Evolutionary conservation across 2,888 invertebrate species (phyloP).

Genomic region (Sepiola atlantica): DNA sequence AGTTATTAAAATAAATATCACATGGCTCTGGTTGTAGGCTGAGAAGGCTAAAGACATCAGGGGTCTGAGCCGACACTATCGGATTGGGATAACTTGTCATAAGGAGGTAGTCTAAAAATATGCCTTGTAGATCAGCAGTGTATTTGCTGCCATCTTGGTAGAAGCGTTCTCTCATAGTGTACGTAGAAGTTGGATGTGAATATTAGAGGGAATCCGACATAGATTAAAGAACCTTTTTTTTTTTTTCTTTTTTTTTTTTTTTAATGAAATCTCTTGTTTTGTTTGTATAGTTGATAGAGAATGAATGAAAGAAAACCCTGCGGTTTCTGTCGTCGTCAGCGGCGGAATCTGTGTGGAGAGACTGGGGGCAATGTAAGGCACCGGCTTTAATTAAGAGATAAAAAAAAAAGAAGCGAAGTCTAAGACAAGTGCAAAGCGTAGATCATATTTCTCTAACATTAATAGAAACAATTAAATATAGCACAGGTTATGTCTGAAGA

Average conservation of each 20-base stretch:
- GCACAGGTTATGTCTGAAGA: neutral
- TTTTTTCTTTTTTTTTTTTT: neutral
- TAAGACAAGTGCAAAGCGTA: neutral
- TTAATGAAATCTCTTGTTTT: neutral
- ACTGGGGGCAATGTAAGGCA: neutral
- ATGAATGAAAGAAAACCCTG: neutral
- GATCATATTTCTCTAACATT: neutral
- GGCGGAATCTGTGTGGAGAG: neutral
- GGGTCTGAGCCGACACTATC: neutral
- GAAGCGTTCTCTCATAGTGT: neutral
- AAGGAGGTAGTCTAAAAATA: neutral
- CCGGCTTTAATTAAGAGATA: neutral
- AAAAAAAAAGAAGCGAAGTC: neutral
- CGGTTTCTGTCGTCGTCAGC: neutral
- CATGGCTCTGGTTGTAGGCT: neutral
- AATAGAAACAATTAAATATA: neutral
- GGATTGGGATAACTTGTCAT: neutral
- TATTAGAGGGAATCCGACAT: neutral
- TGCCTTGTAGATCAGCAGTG: neutral
- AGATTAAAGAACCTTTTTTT: neutral
- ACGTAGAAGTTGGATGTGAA: neutral
- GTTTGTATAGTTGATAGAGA: neutral
- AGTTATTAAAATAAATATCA: neutral
- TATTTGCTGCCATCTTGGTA: neutral
- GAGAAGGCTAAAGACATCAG: neutral